phyloP scores from a whole-genome alignment of 1,140 invertebrate species.

The Lysiphlebus fabarum region DNA sequence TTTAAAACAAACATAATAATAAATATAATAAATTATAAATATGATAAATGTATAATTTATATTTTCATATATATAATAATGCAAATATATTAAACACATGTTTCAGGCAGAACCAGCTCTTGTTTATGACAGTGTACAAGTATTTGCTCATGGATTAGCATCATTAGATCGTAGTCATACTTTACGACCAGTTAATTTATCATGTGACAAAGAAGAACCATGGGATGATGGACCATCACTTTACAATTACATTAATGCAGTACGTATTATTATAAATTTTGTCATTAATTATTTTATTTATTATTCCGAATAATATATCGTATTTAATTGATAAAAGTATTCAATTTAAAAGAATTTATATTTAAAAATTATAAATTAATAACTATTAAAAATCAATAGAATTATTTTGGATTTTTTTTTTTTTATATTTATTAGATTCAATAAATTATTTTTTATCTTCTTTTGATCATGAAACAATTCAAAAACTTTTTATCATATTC shows the following conservation, averaged over 20 bases:
- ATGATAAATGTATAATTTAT: background rate
- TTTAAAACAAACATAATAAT: too few species aligned
- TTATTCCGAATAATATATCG: too few species aligned
- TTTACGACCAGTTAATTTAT: conserved; percentile 72
- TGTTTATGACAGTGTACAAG: conserved; percentile 87
- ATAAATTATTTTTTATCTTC: too few species aligned
- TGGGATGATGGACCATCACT: conserved; percentile 84
- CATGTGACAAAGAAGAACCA: conserved; percentile 76
- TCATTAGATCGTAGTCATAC: conserved; percentile 67
- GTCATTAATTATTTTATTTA: too few species aligned
- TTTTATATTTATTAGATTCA: too few species aligned
- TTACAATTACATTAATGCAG: conserved; percentile 88
- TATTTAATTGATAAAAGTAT: background rate
- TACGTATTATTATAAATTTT: conserved; percentile 49
- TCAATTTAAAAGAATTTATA: background rate
- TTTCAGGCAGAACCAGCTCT: conserved; percentile 86
- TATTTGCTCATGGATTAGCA: conserved; percentile 78
- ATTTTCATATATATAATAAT: conserved; percentile 18
- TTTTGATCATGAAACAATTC: too few species aligned
- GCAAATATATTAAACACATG: conserved; percentile 28
- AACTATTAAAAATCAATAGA: too few species aligned
- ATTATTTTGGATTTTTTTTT: too few species aligned
- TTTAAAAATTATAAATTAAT: background rate
- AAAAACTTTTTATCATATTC: too few species aligned
- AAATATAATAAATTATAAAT: too few species aligned